A percentile compares a stretch with the other conserved stretches of the same genome.
These are phyloP conservation scores for Lycia hirtaria DNA, from an alignment of 2,888 invertebrate genomes.

Conservation along the genomic window DNA sequence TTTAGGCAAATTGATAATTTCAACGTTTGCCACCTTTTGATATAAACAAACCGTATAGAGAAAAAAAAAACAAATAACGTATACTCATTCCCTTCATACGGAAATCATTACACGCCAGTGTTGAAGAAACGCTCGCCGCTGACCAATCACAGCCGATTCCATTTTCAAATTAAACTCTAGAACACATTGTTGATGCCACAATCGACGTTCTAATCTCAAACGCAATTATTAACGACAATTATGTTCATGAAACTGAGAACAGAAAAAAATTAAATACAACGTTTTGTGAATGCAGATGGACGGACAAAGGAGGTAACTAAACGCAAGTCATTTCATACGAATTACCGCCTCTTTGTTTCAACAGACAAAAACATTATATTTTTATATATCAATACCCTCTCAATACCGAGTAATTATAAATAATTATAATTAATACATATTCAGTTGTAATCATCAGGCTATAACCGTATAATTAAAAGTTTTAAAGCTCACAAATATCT, in stretches of 20 bases:
- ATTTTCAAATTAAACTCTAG: slow-evolving; percentile 52
- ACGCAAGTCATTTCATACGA: slow-evolving; percentile 84
- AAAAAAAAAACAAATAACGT: not conserved
- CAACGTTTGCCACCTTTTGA: too few relatives aligned
- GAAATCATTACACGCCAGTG: slow-evolving; percentile 55
- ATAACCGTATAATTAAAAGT: slow-evolving; percentile 73
- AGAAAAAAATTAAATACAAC: slow-evolving; percentile 67
- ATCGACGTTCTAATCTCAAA: slow-evolving; percentile 62
- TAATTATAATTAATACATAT: slow-evolving; percentile 45
- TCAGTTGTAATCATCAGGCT: slow-evolving; percentile 61
- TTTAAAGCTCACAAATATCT: slow-evolving; percentile 52
- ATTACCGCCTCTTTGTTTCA: slow-evolving; percentile 80
- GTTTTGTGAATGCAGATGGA: slow-evolving; percentile 70
- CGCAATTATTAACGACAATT: slow-evolving; percentile 77
- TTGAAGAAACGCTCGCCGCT: slow-evolving; percentile 42
- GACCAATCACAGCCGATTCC: slow-evolving; percentile 45
- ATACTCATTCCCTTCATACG: slow-evolving; percentile 50
- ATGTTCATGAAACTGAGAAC: slow-evolving; percentile 52
- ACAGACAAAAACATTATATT: slow-evolving; percentile 69
- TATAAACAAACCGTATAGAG: not conserved
- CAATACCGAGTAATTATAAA: slow-evolving; percentile 64
- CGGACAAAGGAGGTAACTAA: slow-evolving; percentile 70
- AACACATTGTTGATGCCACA: slow-evolving; percentile 52
- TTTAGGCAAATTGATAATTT: too few relatives aligned
- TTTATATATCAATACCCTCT: slow-evolving; percentile 68